Evolutionary conservation across 1,140 invertebrate species (phyloP).

Genomic region (Manduca sexta): DNA sequence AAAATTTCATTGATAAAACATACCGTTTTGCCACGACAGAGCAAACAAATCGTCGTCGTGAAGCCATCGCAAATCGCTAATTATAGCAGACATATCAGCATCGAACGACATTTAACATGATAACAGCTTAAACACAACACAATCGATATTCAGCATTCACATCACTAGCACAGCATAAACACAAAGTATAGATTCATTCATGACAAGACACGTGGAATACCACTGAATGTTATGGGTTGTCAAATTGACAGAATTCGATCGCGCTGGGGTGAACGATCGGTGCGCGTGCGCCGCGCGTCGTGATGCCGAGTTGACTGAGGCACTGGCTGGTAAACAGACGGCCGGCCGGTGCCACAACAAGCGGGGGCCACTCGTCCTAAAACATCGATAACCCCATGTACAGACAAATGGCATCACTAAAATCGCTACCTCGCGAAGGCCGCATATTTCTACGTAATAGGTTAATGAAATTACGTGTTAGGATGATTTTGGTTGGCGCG

Average conservation of each 20-base stretch:
- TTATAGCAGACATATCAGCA: constrained; percentile 68
- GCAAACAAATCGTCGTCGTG: constrained; percentile 65
- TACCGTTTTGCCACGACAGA: constrained; percentile 67
- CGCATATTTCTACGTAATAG: constrained; percentile 22
- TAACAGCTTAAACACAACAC: constrained; percentile 54
- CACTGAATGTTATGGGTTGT: constrained; percentile 17
- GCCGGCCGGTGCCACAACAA: constrained; percentile 32
- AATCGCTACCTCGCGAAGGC: constrained; percentile 31
- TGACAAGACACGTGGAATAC: constrained; percentile 7
- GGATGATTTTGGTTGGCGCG: background rate
- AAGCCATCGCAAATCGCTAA: constrained; percentile 67
- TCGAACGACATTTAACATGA: constrained; percentile 62
- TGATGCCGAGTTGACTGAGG: constrained; percentile 43
- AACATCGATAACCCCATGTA: constrained; percentile 49
- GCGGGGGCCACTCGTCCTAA: constrained; percentile 56
- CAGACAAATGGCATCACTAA: constrained; percentile 46
- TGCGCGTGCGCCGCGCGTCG: constrained; percentile 40
- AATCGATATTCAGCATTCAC: constrained; percentile 41
- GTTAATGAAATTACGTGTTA: constrained; percentile 20
- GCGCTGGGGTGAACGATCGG: constrained; percentile 53
- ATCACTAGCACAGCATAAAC: constrained; percentile 52
- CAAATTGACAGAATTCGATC: constrained; percentile 56
- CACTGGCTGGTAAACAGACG: constrained; percentile 26
- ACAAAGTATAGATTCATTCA: constrained; percentile 7
- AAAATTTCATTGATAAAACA: constrained; percentile 7